Base-by-base conservation (phyloP, 2,797 vertebrate species). In the Centropyge bicolor region DNA sequence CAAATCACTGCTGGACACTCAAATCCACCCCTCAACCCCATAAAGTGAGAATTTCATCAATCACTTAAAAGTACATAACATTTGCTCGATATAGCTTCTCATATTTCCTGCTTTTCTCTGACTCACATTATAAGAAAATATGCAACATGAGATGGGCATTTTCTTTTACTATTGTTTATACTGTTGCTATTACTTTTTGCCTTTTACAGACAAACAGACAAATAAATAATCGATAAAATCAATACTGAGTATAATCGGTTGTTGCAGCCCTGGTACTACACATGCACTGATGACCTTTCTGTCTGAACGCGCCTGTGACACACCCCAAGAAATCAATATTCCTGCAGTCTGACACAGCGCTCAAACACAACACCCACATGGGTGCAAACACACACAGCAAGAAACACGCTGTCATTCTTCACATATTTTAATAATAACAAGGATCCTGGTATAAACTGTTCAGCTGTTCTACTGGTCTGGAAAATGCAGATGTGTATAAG, bases 261-360 rank as follows among this genome's bases (percentile, higher is more conserved):
- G 38, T 27, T 73, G 36, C 22, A 45, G 41, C n/a, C 27, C 17
- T 8, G 16, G 48, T 31, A 4, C 17, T 40, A 62, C 63, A 56
- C 11, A 8, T 31, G 19, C 48, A 70, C 62, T 1, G 57, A 78
- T 56, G 19, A 40, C 40, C 24, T 83, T 74, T 62, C 60, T 46
- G 57, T 79, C 57, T 67, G 46, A 70, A 62, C 59, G 64, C 22
- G 8, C 67, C 64, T 35, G 59, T 67, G 82, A 88, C 88, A 84
- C 83, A 51, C 64, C 76, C 72, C 22, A 27, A 63, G 52, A 85
- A 87, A 92, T 91, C 88, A 81, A 91, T 88, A 85, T 72, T 74
- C 67, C 80, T 89, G 84, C 86, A 89, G 88, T 81, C 78, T 80
- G 73, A 70, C 49, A 54, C 43, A 70, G 54, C 16, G n/a, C 20